phyloP scores from a whole-genome alignment of 2,888 invertebrate genomes.

The Spicauda simplicius region DNA sequence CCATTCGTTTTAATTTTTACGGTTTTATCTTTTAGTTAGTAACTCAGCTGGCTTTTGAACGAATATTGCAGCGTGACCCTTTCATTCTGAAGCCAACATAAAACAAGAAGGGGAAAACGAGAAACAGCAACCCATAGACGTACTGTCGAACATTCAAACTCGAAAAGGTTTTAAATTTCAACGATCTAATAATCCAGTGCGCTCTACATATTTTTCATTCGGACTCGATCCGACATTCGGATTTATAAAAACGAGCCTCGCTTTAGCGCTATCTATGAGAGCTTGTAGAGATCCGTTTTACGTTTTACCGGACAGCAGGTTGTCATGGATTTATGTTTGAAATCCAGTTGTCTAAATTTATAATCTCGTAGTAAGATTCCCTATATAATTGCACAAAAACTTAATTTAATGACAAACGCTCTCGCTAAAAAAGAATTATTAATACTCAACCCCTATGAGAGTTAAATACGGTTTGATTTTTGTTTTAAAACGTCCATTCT shows the following conservation, averaged over 20 bases:
- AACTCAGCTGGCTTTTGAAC: not conserved
- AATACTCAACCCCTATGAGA: too few species aligned
- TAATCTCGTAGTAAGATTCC: too few species aligned
- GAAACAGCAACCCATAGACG: slow-evolving; percentile 21
- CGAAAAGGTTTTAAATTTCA: slow-evolving; percentile 42
- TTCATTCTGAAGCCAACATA: not conserved
- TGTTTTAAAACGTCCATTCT: too few species aligned
- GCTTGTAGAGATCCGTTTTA: slow-evolving; percentile 13
- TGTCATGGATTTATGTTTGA: not conserved
- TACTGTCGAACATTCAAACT: slow-evolving; percentile 31
- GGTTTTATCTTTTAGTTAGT: not conserved
- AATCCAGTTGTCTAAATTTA: too few species aligned
- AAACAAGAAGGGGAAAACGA: not conserved
- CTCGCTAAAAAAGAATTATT: too few species aligned
- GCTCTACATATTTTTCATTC: slow-evolving; percentile 38
- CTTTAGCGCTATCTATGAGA: slow-evolving; percentile 45
- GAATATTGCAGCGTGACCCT: not conserved
- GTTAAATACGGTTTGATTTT: too few species aligned
- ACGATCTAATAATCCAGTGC: slow-evolving; percentile 50
- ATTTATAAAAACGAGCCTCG: slow-evolving; percentile 33
- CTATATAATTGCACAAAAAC: too few species aligned
- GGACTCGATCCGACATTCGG: slow-evolving; percentile 21
- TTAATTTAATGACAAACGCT: too few species aligned
- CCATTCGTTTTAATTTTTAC: not conserved
- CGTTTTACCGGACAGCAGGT: not conserved